Evolutionary conservation across 2,888 invertebrate species (phyloP).

Genomic region (Acleris literana): DNA sequence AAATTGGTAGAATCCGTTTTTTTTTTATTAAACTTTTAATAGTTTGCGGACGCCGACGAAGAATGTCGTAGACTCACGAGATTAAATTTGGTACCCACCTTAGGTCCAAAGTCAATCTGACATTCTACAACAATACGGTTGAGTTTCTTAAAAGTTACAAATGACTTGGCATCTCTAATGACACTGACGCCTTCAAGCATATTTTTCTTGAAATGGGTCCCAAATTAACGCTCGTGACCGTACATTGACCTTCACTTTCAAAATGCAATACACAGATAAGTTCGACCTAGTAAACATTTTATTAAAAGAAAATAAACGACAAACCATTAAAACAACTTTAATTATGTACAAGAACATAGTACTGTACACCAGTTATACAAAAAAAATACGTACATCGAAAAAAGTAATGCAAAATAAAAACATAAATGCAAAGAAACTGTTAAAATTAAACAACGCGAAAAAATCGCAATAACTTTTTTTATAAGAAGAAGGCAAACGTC

Average conservation of each 20-base stretch:
- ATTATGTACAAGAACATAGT: slow-evolving; percentile 67
- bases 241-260: neutral
- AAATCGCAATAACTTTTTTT: neutral
- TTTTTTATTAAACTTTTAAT: too few relatives aligned
- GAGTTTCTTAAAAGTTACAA: too few relatives aligned
- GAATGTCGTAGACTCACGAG: too few relatives aligned
- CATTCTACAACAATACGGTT: too few relatives aligned
- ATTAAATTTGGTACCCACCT: too few relatives aligned
- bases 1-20: too few relatives aligned
- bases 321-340: slow-evolving; percentile 63
- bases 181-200: too few relatives aligned
- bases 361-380: slow-evolving; percentile 39
- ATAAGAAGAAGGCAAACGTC: slow-evolving; percentile 3
- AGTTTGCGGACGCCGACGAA: too few relatives aligned
- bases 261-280: neutral
- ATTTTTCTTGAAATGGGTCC: too few relatives aligned
- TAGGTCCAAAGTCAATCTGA: too few relatives aligned
- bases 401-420: slow-evolving; percentile 49
- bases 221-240: too few relatives aligned
- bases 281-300: neutral
- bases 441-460: slow-evolving; percentile 34
- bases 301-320: slow-evolving; percentile 52
- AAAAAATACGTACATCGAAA: slow-evolving; percentile 41
- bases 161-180: too few relatives aligned
- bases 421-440: slow-evolving; percentile 60